phyloP scores from a whole-genome alignment of 2,888 invertebrate species.

The Drosophila anomelani region DNA sequence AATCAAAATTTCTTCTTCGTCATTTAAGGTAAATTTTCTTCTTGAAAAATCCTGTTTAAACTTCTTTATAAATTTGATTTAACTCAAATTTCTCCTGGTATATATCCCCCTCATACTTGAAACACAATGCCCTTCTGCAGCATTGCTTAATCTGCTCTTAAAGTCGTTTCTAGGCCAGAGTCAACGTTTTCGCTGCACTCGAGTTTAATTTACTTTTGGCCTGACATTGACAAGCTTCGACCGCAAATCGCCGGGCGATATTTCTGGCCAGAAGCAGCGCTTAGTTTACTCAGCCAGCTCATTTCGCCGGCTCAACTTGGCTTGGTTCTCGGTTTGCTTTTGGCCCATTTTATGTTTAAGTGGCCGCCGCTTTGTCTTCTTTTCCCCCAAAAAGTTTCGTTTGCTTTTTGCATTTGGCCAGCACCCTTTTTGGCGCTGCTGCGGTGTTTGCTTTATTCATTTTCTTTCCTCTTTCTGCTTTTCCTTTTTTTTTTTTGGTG shows the following conservation, averaged over 20 bases:
- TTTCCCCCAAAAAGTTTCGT: slow-evolving; percentile 24
- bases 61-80: neutral
- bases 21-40: neutral
- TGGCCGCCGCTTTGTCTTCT: slow-evolving; percentile 43
- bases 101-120: neutral
- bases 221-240: slow-evolving; percentile 48
- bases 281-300: slow-evolving; percentile 43
- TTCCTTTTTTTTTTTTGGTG: neutral
- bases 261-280: slow-evolving; percentile 45
- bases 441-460: slow-evolving; percentile 48
- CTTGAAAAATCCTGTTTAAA: neutral
- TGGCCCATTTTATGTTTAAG: slow-evolving; percentile 45
- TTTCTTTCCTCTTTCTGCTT: slow-evolving; percentile 20
- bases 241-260: slow-evolving; percentile 42
- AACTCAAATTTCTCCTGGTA: neutral
- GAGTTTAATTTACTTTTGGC: slow-evolving; percentile 31
- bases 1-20: too few relatives aligned
- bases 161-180: slow-evolving; percentile 15
- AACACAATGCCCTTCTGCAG: slow-evolving; percentile 8
- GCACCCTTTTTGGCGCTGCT: slow-evolving; percentile 12
- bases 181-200: slow-evolving; percentile 30
- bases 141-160: slow-evolving; percentile 22
- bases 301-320: slow-evolving; percentile 37
- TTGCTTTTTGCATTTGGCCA: slow-evolving; percentile 39
- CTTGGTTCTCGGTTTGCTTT: slow-evolving; percentile 57